Evolutionary conservation across 2,888 invertebrate species (phyloP).

Genomic region (Archips crataeganus): DNA sequence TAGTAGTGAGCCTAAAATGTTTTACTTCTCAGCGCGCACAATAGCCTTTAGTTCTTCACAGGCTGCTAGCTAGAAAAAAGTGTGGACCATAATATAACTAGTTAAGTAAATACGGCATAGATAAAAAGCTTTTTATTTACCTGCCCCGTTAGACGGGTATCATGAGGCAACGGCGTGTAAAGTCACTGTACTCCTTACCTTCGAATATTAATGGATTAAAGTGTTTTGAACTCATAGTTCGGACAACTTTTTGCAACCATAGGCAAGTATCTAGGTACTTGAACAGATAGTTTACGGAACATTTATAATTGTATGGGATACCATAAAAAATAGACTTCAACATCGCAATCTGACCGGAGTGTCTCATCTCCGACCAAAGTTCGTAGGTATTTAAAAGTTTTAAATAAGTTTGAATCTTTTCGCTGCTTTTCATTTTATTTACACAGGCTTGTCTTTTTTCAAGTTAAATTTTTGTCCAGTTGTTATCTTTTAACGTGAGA

Average conservation of each 20-base stretch:
- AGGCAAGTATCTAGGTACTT: background rate
- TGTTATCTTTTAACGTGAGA: too few relatives aligned
- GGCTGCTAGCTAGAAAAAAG: constrained; percentile 2
- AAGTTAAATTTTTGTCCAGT: too few relatives aligned
- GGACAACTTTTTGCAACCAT: background rate
- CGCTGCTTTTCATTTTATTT: too few relatives aligned
- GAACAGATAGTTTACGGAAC: background rate
- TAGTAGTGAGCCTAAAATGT: background rate
- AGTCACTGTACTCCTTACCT: constrained; percentile 18
- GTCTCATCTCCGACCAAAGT: too few relatives aligned
- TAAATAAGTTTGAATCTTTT: too few relatives aligned
- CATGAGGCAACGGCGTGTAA: background rate
- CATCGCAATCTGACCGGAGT: too few relatives aligned
- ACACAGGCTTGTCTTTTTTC: too few relatives aligned
- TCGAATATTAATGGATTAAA: constrained; percentile 12
- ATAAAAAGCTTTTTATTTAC: constrained; percentile 11
- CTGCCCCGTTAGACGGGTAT: constrained; percentile 5
- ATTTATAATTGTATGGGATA: background rate
- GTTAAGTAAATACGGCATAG: background rate
- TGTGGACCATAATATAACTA: background rate
- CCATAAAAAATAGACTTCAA: too few relatives aligned
- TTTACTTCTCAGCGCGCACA: background rate
- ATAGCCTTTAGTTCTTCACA: background rate
- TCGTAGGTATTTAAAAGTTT: too few relatives aligned
- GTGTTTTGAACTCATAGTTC: constrained; percentile 5